Conservation (phyloP, 2,113 vertebrate species). For the Suncus etruscus region DNA sequence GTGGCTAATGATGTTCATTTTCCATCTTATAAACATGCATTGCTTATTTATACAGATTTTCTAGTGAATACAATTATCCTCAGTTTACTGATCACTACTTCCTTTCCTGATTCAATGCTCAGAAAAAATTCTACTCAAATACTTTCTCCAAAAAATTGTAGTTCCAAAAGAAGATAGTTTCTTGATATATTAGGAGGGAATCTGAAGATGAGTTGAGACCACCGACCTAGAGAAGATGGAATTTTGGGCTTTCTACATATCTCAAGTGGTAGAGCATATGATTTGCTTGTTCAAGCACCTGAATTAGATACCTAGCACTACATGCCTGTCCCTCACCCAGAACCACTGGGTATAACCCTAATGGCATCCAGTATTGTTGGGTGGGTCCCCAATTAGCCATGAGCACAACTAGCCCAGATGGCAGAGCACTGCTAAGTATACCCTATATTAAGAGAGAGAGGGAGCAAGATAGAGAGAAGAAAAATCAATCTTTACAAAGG, state of each 20-base stretch:
- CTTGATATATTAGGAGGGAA: not conserved
- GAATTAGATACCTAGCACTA: too few species aligned
- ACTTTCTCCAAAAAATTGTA: conserved; percentile 15
- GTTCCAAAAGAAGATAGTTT: not conserved
- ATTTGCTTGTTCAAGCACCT: too few species aligned
- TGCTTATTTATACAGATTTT: not conserved
- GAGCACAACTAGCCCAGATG: not conserved
- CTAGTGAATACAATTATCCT: not conserved
- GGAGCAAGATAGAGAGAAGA: too few species aligned
- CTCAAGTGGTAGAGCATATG: too few species aligned
- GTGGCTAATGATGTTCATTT: conserved; percentile 12
- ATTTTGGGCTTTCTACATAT: not conserved
- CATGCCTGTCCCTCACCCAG: too few species aligned
- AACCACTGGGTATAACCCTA: too few species aligned
- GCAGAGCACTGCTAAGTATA: not conserved
- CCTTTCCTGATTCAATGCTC: not conserved
- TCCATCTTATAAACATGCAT: not conserved
- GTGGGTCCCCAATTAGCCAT: too few species aligned
- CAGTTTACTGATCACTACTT: not conserved
- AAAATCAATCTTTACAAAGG: too few species aligned
- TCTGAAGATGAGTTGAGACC: not conserved
- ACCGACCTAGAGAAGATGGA: not conserved
- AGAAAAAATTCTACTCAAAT: not conserved
- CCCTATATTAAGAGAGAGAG: too few species aligned
- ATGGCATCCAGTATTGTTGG: too few species aligned